phyloP scores from a whole-genome alignment of 2,113 vertebrate species.

The Pedionomus torquatus region DNA sequence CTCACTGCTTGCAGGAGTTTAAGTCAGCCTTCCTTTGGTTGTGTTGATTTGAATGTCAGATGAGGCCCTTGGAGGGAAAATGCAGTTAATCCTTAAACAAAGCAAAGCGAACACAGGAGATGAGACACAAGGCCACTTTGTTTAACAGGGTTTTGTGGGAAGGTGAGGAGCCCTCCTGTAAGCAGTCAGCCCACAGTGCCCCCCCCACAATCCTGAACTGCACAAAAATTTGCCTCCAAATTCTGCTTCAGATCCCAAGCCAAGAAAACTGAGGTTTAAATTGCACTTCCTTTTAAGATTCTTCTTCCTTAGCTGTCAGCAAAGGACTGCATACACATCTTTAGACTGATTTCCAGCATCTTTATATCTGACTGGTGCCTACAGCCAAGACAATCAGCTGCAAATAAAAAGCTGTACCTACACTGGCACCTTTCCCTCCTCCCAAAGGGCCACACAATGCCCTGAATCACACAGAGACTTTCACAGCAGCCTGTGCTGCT shows the following conservation, averaged over 20 bases:
- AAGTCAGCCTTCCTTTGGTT: background rate
- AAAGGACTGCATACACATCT: background rate
- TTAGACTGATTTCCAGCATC: background rate
- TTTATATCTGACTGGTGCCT: background rate
- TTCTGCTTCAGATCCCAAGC: background rate
- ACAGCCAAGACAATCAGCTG: background rate
- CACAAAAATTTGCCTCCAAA: background rate
- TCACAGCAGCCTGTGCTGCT: background rate
- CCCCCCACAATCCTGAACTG: too few species aligned
- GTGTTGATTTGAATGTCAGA: rapidly evolving
- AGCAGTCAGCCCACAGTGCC: background rate
- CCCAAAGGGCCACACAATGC: background rate
- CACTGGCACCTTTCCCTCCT: background rate
- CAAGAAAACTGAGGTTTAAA: background rate
- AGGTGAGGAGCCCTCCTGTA: background rate
- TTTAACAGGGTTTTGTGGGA: background rate
- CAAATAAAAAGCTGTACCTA: background rate
- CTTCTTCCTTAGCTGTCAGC: background rate
- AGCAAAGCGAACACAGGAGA: background rate
- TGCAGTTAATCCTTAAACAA: background rate
- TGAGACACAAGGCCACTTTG: background rate
- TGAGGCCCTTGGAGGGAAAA: background rate
- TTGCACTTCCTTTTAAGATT: background rate
- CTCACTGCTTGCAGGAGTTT: background rate
- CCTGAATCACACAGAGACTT: background rate